A percentile compares a stretch with the other conserved stretches of the same genome.
Evolutionary conservation across 2,113 vertebrate genomes (phyloP).

Genomic region (Macheiramphus alcinus): DNA sequence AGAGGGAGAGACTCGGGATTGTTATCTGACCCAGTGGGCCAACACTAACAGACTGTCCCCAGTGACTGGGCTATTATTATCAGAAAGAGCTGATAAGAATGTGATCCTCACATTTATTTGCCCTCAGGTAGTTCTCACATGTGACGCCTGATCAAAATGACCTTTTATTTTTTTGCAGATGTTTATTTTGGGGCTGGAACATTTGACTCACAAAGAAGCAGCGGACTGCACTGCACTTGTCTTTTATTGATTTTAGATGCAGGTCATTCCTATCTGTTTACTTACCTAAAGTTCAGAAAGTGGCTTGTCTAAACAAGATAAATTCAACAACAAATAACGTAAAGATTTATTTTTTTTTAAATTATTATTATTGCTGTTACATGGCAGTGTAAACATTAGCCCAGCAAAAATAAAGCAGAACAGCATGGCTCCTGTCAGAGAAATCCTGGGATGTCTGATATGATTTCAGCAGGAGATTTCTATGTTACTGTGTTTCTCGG

Average conservation of each 20-base stretch:
- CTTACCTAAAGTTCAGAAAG: neutral
- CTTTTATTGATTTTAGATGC: neutral
- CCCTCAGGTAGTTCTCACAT: slow-evolving; percentile 47
- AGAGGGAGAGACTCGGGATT: slow-evolving; percentile 19
- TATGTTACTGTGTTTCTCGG: neutral
- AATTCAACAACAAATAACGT: neutral
- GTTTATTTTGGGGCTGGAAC: neutral
- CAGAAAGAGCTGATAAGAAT: slow-evolving; percentile 15
- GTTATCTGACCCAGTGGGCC: slow-evolving; percentile 53
- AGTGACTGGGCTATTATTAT: slow-evolving; percentile 21
- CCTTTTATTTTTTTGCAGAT: neutral
- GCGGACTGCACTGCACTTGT: neutral
- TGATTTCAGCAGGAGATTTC: neutral
- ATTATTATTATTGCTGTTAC: neutral
- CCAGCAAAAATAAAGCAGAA: neutral
- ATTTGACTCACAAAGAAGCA: neutral
- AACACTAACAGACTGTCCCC: slow-evolving; percentile 32
- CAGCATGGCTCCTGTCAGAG: neutral
- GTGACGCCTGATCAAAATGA: neutral
- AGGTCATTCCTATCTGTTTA: neutral
- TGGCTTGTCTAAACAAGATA: neutral
- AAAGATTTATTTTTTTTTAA: neutral
- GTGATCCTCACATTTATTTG: slow-evolving; percentile 20
- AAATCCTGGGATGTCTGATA: neutral
- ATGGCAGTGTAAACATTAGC: neutral